Percentiles rank a stretch among this genome's conserved stretches.
phyloP scores from a whole-genome alignment of 1,140 invertebrate species.

The Scaptodrosophila lebanonensis region DNA sequence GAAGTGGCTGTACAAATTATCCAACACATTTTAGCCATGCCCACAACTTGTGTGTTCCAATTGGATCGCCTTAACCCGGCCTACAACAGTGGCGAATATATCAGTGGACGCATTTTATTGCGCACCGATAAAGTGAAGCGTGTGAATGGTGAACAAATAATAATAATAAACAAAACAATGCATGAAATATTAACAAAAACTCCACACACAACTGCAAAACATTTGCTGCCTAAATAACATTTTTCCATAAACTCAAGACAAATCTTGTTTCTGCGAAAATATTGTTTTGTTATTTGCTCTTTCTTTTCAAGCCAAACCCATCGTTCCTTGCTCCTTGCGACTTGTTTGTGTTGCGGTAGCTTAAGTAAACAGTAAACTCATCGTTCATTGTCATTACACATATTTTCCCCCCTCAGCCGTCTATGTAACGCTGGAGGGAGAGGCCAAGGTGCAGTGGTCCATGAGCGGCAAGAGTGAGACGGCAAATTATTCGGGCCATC shows the following conservation, averaged over 20 bases:
- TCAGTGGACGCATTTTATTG: constrained; percentile 63
- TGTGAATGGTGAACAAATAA: constrained; percentile 56
- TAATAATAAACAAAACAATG: background rate
- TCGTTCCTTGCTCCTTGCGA: too few species aligned
- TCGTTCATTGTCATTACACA: too few species aligned
- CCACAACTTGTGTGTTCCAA: constrained; percentile 70
- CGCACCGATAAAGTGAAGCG: constrained; percentile 71
- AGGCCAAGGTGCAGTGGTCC: constrained; percentile 74
- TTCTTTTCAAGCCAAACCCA: too few species aligned
- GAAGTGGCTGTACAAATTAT: constrained; percentile 1
- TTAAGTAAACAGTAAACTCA: too few species aligned
- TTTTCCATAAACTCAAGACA: too few species aligned
- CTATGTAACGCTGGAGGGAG: constrained; percentile 69
- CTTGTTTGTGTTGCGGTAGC: too few species aligned
- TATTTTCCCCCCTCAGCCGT: constrained; percentile 43
- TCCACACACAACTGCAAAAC: background rate
- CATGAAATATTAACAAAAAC: background rate
- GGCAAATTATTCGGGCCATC: constrained; percentile 68
- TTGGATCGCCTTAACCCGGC: constrained; percentile 69
- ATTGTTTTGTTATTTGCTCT: too few species aligned
- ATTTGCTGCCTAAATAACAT: too few species aligned
- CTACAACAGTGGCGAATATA: constrained; percentile 71
- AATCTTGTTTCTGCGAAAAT: too few species aligned
- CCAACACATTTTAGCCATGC: constrained; percentile 41
- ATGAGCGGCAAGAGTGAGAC: constrained; percentile 73